These are phyloP conservation scores for Leptobrachium leishanense DNA, from an alignment of 2,113 vertebrate genomes.

Conservation along the genomic window DNA sequence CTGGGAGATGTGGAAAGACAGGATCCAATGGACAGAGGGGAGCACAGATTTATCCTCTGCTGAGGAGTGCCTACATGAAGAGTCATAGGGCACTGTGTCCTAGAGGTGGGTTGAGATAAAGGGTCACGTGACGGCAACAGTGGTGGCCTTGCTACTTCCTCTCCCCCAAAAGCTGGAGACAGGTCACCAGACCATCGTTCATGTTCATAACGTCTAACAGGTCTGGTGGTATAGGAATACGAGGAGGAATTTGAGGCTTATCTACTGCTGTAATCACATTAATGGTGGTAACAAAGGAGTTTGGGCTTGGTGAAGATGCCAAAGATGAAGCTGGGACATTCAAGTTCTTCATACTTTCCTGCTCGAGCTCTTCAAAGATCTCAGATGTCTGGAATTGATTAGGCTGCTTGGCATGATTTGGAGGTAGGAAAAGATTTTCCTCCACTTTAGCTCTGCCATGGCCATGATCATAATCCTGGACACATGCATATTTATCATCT, in stretches of 20 bases:
- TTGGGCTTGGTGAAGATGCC: conserved; percentile 67
- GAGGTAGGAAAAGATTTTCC: conserved; percentile 87
- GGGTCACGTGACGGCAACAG: conserved; percentile 90
- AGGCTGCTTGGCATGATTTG: conserved; percentile 65
- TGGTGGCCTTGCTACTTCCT: conserved; percentile 75
- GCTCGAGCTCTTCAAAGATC: conserved; percentile 92
- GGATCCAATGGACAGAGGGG: conserved; percentile 58
- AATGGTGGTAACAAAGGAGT: not conserved
- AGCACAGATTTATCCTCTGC: conserved; percentile 63
- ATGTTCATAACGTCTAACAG: conserved; percentile 72
- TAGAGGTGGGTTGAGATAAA: conserved; percentile 81
- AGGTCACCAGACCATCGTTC: conserved; percentile 79
- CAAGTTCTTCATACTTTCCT: conserved; percentile 91
- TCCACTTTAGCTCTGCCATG: conserved; percentile 62
- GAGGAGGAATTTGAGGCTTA: conserved; percentile 88
- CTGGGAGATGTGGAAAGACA: conserved; percentile 89
- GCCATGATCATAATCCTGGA: conserved; percentile 54
- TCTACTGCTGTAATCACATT: conserved; percentile 66
- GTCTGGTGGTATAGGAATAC: conserved; percentile 89
- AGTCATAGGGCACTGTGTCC: conserved; percentile 89
- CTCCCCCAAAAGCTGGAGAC: conserved; percentile 69
- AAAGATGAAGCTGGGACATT: conserved; percentile 65
- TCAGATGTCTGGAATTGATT: conserved; percentile 81
- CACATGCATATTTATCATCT: conserved; percentile 64
- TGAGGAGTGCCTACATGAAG: conserved; percentile 77